Conservation (phyloP, 2,888 invertebrate genomes). For the Macrophya annulata region DNA sequence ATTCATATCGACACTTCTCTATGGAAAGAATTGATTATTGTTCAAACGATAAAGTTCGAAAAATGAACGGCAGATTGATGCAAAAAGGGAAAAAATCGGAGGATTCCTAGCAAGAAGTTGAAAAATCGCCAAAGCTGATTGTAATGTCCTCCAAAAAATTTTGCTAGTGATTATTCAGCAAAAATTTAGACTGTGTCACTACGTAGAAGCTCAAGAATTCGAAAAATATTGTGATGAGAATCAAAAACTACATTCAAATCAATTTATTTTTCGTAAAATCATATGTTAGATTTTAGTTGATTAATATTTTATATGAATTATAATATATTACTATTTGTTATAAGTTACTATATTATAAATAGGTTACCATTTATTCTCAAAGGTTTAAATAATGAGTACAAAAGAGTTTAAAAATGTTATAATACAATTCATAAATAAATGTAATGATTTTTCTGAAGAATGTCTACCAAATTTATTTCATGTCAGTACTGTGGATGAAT, state of each 20-base stretch:
- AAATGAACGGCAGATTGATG: not conserved
- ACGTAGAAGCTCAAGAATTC: not conserved
- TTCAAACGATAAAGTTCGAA: not conserved
- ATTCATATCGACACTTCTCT: slow-evolving; percentile 31
- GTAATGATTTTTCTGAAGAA: too few species aligned
- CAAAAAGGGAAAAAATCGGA: not conserved
- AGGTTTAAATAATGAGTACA: not conserved
- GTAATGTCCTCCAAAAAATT: not conserved
- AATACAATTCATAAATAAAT: too few species aligned
- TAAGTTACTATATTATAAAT: too few species aligned
- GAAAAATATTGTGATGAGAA: not conserved
- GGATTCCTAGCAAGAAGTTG: not conserved
- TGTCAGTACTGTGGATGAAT: too few species aligned
- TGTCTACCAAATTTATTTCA: too few species aligned
- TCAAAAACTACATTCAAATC: not conserved
- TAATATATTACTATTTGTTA: not conserved
- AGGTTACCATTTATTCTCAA: not conserved
- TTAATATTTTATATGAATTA: not conserved
- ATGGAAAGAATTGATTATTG: slow-evolving; percentile 36
- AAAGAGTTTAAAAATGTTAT: slow-evolving; percentile 6
- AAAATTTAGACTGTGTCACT: not conserved
- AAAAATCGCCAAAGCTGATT: not conserved
- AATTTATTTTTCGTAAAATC: not conserved
- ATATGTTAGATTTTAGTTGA: not conserved
- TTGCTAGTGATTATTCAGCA: not conserved